Percentiles rank a stretch among this genome's conserved stretches.
Conservation (phyloP, 2,888 invertebrate species). For the Perithous albicinctus region DNA sequence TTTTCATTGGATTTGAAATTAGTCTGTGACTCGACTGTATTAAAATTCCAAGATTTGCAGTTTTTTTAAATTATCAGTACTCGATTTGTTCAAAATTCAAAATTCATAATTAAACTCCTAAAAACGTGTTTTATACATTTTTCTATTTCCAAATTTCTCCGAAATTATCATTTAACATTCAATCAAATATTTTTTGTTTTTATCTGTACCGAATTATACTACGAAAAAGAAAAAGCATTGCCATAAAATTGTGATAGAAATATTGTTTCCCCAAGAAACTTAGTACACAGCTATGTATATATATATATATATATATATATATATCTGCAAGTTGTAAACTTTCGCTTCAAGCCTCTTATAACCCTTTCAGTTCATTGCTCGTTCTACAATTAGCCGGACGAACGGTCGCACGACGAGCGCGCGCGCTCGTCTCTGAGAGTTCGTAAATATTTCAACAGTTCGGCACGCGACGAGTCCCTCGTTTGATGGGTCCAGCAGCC, state of each 20-base stretch:
- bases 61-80: too few species aligned
- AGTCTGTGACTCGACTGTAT: too few species aligned
- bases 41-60: too few species aligned
- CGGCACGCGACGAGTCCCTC: constrained; percentile 51
- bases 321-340: constrained; percentile 42
- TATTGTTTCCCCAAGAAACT: not conserved
- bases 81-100: too few species aligned
- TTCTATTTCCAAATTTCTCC: too few species aligned
- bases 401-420: constrained; percentile 2
- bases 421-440: constrained; percentile 5
- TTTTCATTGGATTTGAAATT: too few species aligned
- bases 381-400: constrained; percentile 49
- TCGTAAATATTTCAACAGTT: constrained; percentile 53
- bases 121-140: too few species aligned
- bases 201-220: too few species aligned
- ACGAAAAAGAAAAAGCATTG: too few species aligned
- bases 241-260: not conserved
- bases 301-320: constrained; percentile 3
- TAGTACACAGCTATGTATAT: not conserved
- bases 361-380: constrained; percentile 56
- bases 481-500: constrained; percentile 18
- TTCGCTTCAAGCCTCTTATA: constrained; percentile 33
- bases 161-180: too few species aligned
- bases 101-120: too few species aligned
- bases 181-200: too few species aligned